These are phyloP conservation scores for Epinephelus awoara DNA, from an alignment of 2,797 vertebrate genomes.

Conservation along the genomic window DNA sequence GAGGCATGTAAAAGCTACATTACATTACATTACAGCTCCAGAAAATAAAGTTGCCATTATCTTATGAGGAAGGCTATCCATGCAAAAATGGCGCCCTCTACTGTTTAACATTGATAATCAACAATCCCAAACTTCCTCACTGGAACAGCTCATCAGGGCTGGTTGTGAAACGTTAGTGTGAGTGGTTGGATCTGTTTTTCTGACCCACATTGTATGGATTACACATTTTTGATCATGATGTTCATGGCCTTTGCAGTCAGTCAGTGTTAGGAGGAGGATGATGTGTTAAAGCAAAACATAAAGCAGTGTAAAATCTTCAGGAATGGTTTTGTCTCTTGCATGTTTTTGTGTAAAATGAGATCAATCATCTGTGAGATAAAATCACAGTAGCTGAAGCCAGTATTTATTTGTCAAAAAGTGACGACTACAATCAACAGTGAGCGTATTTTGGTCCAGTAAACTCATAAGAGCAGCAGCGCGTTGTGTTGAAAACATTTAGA, in stretches of 20 bases:
- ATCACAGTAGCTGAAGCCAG: neutral
- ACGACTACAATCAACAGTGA: neutral
- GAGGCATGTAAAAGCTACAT: no score
- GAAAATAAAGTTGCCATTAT: no score
- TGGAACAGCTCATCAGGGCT: neutral
- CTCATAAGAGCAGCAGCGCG: neutral
- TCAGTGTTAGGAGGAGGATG: neutral
- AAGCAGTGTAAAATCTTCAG: neutral
- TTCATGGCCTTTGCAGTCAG: no score
- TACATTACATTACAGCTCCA: no score
- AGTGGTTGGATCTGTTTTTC: no score
- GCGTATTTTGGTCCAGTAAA: neutral
- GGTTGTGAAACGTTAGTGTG: no score
- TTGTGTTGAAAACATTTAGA: slow-evolving; percentile 1
- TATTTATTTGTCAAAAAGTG: no score
- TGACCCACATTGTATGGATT: no score
- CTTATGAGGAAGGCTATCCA: no score
- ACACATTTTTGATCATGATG: neutral
- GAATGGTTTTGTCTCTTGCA: slow-evolving; percentile 5
- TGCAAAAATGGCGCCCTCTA: no score
- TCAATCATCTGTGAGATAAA: neutral
- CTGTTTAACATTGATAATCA: neutral
- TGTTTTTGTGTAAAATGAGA: neutral
- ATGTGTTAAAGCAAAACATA: no score
- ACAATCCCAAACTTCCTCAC: neutral